These are phyloP conservation scores for Hoplostethus atlanticus DNA, from an alignment of 2,797 vertebrate genomes.

Conservation along the genomic window DNA sequence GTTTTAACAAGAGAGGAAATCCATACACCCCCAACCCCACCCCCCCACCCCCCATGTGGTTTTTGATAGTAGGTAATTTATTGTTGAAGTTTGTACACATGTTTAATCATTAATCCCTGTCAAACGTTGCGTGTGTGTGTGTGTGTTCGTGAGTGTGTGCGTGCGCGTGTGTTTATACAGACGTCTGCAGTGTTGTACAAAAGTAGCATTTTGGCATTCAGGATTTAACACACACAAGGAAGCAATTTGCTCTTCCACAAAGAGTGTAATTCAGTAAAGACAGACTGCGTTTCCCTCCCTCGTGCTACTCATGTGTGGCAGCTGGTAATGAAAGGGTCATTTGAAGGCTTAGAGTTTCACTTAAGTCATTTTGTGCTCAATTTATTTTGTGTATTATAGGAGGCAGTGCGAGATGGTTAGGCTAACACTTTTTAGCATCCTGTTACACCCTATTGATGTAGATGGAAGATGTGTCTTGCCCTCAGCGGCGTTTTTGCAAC, in stretches of 20 bases:
- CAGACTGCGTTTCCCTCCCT: conserved; percentile 43
- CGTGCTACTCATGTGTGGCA: conserved; percentile 60
- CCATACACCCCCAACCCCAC: conserved; percentile 47
- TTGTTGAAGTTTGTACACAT: conserved; percentile 36
- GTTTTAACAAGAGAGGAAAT: conserved; percentile 59
- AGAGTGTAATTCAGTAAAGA: conserved; percentile 68
- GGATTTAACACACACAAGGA: conserved; percentile 56
- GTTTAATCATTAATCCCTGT: conserved; percentile 47
- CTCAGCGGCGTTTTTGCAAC: conserved; percentile 25
- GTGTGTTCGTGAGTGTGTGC: conserved; percentile 3
- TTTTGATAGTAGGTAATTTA: conserved; percentile 50
- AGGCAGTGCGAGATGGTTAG: conserved; percentile 46
- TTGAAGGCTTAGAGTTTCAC: conserved; percentile 66
- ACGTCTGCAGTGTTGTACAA: conserved; percentile 13
- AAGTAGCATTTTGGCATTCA: conserved; percentile 46
- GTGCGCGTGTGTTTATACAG: conserved; percentile 11
- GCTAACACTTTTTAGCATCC: conserved; percentile 42
- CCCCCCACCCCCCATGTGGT: conserved; percentile 11
- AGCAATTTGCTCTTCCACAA: conserved; percentile 71
- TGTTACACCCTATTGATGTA: conserved; percentile 49
- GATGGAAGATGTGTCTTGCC: conserved; percentile 39
- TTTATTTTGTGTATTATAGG: conserved; percentile 64
- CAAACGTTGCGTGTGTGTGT: conserved; percentile 1
- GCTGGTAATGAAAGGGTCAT: conserved; percentile 63
- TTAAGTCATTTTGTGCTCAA: conserved; percentile 71